Percentiles rank a stretch among this genome's conserved stretches.
Evolutionary conservation across 2,113 vertebrate genomes (phyloP).

Genomic region (Ibidorhyncha struthersii): DNA sequence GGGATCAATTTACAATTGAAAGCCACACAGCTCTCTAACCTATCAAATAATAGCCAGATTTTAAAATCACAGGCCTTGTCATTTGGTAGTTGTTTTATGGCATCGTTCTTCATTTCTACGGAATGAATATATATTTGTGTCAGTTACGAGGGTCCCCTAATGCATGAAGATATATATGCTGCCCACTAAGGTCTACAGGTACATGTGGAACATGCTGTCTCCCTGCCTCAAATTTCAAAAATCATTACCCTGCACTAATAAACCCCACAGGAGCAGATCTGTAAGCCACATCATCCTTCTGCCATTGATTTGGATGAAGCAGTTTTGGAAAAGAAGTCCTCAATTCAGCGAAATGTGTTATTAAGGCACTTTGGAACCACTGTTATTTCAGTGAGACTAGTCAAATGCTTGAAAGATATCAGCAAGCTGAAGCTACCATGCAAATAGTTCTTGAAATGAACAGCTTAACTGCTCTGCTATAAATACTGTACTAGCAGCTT

Average conservation of each 20-base stretch:
- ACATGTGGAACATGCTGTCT: not conserved
- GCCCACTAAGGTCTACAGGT: not conserved
- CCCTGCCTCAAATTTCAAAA: not conserved
- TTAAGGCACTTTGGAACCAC: not conserved
- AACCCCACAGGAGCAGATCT: not conserved
- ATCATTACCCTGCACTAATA: not conserved
- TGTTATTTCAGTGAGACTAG: not conserved
- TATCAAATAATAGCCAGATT: not conserved
- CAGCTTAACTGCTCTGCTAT: not conserved
- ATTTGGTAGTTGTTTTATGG: not conserved
- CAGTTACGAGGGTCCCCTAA: not conserved
- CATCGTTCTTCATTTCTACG: not conserved
- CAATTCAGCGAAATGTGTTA: not conserved
- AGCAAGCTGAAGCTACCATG: not conserved
- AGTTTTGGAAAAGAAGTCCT: not conserved
- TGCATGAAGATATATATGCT: not conserved
- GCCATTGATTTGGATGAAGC: not conserved
- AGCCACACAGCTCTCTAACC: not conserved
- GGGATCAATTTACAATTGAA: not conserved
- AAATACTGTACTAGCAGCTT: not conserved
- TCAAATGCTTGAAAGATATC: not conserved
- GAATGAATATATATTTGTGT: not conserved
- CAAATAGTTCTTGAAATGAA: not conserved
- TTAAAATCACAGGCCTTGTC: not conserved
- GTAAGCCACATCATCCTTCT: not conserved